Evolutionary conservation across 2,888 invertebrate species (phyloP), one percentile per base, ranked within the genome.

Genomic region (Ochropleura plecta): DNA sequence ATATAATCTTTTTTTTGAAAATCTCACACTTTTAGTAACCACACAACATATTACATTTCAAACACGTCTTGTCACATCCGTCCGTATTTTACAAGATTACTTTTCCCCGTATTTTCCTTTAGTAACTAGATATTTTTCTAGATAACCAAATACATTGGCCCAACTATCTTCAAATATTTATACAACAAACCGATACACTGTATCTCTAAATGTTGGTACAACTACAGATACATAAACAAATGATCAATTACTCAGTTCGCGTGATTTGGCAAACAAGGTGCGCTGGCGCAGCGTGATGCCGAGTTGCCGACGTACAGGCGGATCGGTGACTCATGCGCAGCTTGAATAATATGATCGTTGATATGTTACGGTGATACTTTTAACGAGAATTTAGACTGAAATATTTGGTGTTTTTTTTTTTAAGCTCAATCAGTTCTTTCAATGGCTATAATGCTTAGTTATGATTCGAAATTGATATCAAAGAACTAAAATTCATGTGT

Each of bases 251-350:
- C 86, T 73, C 75, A 71, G 77, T 82, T 87, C 87, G 78, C 83
- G 88, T 88, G 90, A 89, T 91, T 91, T 91, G 91, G 90, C 91
- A 85, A 78, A 80, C 81, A 83, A 82, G 82, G 84, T 85, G 82
- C 78, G 75, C 76, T 65, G 66, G 83, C 89, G 81, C 72, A 75
- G 69, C 66, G 70, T 73, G 87, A 80, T 80, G 70, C 74, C 68
- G 79, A 64, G 59, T 59, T 40, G 16, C 69, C 8, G 62, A 62
- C 62, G 67, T 73, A 73, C 81, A 78, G 60, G 63, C 64, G 70
- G 70, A 76, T 71, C 48, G 69, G 66, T 85, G 86, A 88, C 55
- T 88, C 85, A 85, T 75, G 57, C 79, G 67, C 79, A n/a, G 51
- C 65, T 79, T 78, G 72, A 79, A 72, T 80, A 73, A 68, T 49